Evolutionary conservation across 2,113 vertebrate genomes (phyloP).

Genomic region (Struthio camelus): DNA sequence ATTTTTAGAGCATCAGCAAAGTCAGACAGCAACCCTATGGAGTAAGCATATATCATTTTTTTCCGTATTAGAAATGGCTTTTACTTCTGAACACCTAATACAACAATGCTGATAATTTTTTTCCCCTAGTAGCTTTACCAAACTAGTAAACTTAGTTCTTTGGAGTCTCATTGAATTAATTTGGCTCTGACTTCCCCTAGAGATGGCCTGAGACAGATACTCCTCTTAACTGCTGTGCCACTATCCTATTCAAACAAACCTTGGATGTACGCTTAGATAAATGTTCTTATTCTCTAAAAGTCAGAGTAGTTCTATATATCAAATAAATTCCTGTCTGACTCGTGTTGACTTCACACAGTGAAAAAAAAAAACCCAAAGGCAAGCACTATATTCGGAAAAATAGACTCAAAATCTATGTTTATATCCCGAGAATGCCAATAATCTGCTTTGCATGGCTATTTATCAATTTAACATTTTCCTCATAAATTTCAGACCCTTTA

Average conservation of each 20-base stretch:
- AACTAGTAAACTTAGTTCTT: background rate
- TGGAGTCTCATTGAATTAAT: accelerated
- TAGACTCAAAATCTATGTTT: background rate
- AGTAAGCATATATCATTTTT: background rate
- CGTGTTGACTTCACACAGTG: background rate
- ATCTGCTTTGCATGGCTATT: background rate
- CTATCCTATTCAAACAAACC: background rate
- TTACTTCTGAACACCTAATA: background rate
- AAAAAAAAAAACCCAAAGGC: background rate
- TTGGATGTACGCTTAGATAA: background rate
- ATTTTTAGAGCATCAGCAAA: background rate
- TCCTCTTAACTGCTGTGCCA: background rate
- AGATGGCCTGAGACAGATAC: background rate
- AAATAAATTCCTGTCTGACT: background rate
- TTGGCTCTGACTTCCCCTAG: background rate
- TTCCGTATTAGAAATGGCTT: background rate
- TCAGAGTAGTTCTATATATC: background rate
- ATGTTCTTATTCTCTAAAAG: background rate
- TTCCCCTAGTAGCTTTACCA: background rate
- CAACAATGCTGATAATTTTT: background rate
- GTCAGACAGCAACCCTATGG: background rate
- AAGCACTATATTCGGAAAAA: background rate
- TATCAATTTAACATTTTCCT: background rate
- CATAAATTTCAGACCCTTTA: background rate
- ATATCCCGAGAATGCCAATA: background rate